These are phyloP conservation scores for Charina bottae DNA, from an alignment of 2,113 vertebrate genomes.

Conservation along the genomic window DNA sequence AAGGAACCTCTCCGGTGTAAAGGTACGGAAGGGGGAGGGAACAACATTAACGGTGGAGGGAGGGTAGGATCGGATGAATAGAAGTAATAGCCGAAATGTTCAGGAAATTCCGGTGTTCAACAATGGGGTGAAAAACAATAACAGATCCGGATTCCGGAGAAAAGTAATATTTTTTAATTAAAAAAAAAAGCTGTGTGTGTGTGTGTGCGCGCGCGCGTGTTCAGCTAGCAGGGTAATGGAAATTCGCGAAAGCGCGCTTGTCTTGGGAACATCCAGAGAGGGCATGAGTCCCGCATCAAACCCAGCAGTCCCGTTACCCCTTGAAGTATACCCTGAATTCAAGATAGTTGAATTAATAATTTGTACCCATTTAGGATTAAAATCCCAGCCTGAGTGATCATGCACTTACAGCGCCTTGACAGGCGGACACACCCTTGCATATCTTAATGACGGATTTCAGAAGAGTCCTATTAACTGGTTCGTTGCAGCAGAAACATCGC, in stretches of 20 bases:
- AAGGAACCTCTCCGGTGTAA: background rate
- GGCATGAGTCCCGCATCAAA: background rate
- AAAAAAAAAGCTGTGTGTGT: background rate
- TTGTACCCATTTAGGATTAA: background rate
- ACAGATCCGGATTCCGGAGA: background rate
- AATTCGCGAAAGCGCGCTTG: background rate
- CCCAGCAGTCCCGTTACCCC: background rate
- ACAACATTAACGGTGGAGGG: background rate
- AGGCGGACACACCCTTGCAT: background rate
- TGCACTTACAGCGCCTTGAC: background rate
- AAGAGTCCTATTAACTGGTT: background rate
- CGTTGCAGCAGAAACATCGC: background rate
- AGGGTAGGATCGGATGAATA: background rate
- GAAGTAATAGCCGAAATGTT: background rate
- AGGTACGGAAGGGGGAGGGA: background rate
- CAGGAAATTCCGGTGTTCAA: background rate
- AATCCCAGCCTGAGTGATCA: background rate
- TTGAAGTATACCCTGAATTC: background rate
- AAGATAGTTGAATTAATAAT: background rate
- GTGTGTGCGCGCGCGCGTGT: too few relatives aligned
- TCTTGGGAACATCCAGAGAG: background rate
- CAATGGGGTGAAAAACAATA: background rate
- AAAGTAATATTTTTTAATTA: background rate
- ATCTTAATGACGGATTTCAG: background rate
- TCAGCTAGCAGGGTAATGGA: background rate